phyloP scores from a whole-genome alignment of 1,140 invertebrate species.

The Hyposmocoma kahamanoa region DNA sequence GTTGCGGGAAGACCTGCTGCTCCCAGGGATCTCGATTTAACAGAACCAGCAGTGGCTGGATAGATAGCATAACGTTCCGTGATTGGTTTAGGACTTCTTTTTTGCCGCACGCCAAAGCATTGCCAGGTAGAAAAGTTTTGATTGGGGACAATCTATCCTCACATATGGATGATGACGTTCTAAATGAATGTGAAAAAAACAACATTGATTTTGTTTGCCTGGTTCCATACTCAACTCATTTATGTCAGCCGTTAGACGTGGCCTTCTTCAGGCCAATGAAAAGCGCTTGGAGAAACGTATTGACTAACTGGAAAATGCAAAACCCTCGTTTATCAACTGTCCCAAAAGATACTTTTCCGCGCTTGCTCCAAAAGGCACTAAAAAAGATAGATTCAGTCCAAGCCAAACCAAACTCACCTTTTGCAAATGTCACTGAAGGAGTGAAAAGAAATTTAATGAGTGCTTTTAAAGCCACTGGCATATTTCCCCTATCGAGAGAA shows the following conservation, averaged over 20 bases:
- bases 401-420: too few species aligned
- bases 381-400: too few species aligned
- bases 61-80: too few species aligned
- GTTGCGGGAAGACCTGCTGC: too few species aligned
- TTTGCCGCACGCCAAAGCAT: too few species aligned
- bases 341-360: background rate
- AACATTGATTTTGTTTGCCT: slow-evolving; percentile 25
- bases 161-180: background rate
- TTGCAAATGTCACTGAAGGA: too few species aligned
- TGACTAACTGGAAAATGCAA: slow-evolving; percentile 24
- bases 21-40: too few species aligned
- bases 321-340: background rate
- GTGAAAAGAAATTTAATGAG: too few species aligned
- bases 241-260: slow-evolving; percentile 51
- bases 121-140: slow-evolving; percentile 6
- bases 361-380: background rate
- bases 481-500: too few species aligned
- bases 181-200: slow-evolving; percentile 31
- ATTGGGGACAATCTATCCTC: slow-evolving; percentile 1
- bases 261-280: slow-evolving; percentile 41
- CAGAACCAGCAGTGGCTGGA: too few species aligned
- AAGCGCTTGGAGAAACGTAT: slow-evolving; percentile 30
- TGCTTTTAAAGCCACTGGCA: too few species aligned
- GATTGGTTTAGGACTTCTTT: too few species aligned
- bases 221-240: slow-evolving; percentile 40